phyloP scores from a whole-genome alignment of 2,113 vertebrate species.

The Ranitomeya imitator region DNA sequence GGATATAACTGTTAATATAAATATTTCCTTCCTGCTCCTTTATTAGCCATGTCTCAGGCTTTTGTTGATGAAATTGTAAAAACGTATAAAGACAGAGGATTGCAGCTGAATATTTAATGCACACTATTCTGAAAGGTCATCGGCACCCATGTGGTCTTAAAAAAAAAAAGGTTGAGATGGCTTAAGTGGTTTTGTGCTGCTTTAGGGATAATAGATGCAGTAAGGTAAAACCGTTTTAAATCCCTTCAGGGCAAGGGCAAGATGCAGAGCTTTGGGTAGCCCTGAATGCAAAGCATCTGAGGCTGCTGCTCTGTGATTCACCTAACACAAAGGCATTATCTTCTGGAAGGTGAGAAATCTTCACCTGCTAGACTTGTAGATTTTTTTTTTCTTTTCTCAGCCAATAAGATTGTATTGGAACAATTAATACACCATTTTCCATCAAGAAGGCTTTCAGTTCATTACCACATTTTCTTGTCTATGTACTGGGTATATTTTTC shows the following conservation, averaged over 20 bases:
- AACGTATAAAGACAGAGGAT: constrained; percentile 58
- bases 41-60: constrained; percentile 58
- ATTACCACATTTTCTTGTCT: too few species aligned
- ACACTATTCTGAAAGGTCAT: constrained; percentile 62
- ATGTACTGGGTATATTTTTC: too few species aligned
- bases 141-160: constrained; percentile 56
- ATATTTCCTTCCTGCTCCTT: constrained; percentile 54
- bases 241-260: constrained; percentile 53
- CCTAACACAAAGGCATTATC: not conserved
- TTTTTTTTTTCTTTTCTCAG: constrained; percentile 3
- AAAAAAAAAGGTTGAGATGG: constrained; percentile 32
- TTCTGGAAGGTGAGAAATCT: constrained; percentile 35
- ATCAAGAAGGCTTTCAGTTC: not conserved
- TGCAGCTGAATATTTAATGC: constrained; percentile 59
- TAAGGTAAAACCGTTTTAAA: constrained; percentile 46
- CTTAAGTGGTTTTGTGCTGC: constrained; percentile 3
- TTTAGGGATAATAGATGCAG: constrained; percentile 56
- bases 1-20: constrained; percentile 61
- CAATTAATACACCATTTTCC: not conserved
- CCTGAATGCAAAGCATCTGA: not conserved
- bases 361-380: not conserved
- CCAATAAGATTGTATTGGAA: not conserved
- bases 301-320: not conserved
- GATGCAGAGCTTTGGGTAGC: constrained; percentile 23
- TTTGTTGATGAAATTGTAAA: constrained; percentile 63